Base-by-base conservation (phyloP, 2,797 vertebrate genomes). In the Halcyon badia region DNA sequence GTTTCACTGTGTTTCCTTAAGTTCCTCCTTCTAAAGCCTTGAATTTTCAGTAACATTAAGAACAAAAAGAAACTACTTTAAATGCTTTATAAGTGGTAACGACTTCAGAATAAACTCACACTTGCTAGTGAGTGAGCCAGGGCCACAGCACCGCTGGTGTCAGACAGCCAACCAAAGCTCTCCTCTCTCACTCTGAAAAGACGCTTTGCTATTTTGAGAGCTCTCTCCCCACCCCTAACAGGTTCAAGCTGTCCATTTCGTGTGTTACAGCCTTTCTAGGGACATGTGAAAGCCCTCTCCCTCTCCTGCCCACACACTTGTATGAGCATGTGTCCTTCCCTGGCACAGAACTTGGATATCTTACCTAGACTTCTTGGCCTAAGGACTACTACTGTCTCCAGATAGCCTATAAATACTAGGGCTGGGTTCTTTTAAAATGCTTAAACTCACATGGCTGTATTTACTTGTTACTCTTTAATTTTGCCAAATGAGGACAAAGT, bases 141-240 rank as follows among this genome's bases (percentile, higher is more conserved):
- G 37, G 52, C 65, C 12, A 5, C 30, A 25, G 30, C 6, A 13
- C 30, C 8, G 26, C 46, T n/a, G 46, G 25, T 14, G 46, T 48
- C 48, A 37, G 42, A 3, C 8, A 35, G 26, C 2, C 35, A 30
- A 2, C 10, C 2, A 0, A 57, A 44, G 11, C 26, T 46, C 22
- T 81, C 39, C 35, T 5, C 1, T 4, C 41, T 28, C 10, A 4
- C 37, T 5, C n/a, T 5, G 30, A 25, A 5, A 18, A 72, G 28
- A 42, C 17, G 9, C 46, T 26, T 31, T 0, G 1, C 24, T 39
- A 14, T 19, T n/a, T 25, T 11, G 7, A 28, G 6, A 54, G 37
- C 11, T 10, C 51, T 30, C 42, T n/a, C 49, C 28, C 52, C n/a
- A 51, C n/a, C 48, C 28, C 44, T 1, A 3, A 26, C 5, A 39